Base-by-base conservation (phyloP, 2,797 vertebrate genomes). In the Sebastes steindachneri region DNA sequence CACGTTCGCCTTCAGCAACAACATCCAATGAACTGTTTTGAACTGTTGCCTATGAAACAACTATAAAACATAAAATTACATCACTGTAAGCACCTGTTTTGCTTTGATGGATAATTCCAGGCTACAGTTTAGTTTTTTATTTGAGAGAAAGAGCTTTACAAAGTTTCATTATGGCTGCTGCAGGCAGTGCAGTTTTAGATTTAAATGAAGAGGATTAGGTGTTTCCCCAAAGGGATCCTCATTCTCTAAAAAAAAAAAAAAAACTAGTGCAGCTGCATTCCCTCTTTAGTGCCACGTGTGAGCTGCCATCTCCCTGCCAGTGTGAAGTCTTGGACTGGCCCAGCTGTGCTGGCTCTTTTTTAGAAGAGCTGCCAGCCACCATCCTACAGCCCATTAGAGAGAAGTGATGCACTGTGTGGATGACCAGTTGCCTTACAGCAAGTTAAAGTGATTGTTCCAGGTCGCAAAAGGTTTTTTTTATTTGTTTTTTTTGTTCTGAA, bases 141-240 rank as follows among this genome's bases (percentile, higher is more conserved):
- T 86, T 81, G 77, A 41, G 26, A 73, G 62, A 75, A 65, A 28
- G 45, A 45, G 59, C 41, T 79, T 58, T 31, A 45, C 41, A 77
- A 65, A 77, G 62, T 77, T 76, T 74, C 31, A 74, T 84, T 75
- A 81, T 58, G 41, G 75, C 70, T 48, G 75, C 87, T 88, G 72
- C 82, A 79, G 85, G 86, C 83, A 28, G 51, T 80, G 73, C 72
- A 84, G 51, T 79, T 90, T 84, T 73, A 85, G 33, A 74, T 83
- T 82, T 72, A 84, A 89, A 79, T 88, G 68, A 82, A 66, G 58
- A 86, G 79, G 65, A 65, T 90, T 87, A 79, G 75, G 72, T 85
- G 82, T 89, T 90, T 88, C 83, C 88, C 87, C 80, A 71, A 80
- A 82, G 88, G 74, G 77, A 82, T 86, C 53, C 37, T 86, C 9